Conservation (phyloP, 2,888 invertebrate species). For the Microchrysa polita region DNA sequence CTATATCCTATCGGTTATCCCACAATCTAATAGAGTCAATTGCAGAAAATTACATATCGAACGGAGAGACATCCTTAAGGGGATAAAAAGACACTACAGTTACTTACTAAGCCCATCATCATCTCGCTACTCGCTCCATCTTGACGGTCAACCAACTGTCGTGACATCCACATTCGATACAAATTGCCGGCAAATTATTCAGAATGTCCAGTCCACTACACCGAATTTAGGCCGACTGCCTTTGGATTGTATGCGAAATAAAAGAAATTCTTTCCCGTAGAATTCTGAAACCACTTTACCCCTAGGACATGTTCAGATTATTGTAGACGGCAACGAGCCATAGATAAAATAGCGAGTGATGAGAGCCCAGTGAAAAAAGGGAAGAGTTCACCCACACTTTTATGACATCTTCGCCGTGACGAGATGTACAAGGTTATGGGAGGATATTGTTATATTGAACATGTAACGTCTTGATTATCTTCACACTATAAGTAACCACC, state of each 20-base stretch:
- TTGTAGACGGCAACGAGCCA: slow-evolving; percentile 8
- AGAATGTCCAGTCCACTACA: slow-evolving; percentile 29
- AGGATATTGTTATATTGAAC: slow-evolving; percentile 56
- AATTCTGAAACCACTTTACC: slow-evolving; percentile 43
- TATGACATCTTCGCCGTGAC: slow-evolving; percentile 53
- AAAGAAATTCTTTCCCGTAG: slow-evolving; percentile 19
- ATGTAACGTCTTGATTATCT: slow-evolving; percentile 58
- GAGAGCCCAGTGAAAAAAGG: slow-evolving; percentile 54
- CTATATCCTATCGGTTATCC: slow-evolving; percentile 18
- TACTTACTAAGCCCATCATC: slow-evolving; percentile 32
- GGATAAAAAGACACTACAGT: slow-evolving; percentile 12
- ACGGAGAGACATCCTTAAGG: slow-evolving; percentile 14
- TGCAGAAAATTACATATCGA: background rate
- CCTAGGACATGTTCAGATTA: slow-evolving; percentile 46
- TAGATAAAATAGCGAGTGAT: background rate
- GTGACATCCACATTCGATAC: slow-evolving; percentile 46
- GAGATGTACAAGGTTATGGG: slow-evolving; percentile 37
- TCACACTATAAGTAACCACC: slow-evolving; percentile 51
- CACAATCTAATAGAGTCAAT: slow-evolving; percentile 40
- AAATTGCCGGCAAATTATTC: slow-evolving; percentile 54
- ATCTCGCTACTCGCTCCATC: slow-evolving; percentile 19
- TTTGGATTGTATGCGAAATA: background rate
- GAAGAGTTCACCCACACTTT: slow-evolving; percentile 54
- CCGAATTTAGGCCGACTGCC: background rate
- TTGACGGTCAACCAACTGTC: slow-evolving; percentile 27